phyloP scores from a whole-genome alignment of 1,140 invertebrate genomes.

The Phenacoccus solenopsis region DNA sequence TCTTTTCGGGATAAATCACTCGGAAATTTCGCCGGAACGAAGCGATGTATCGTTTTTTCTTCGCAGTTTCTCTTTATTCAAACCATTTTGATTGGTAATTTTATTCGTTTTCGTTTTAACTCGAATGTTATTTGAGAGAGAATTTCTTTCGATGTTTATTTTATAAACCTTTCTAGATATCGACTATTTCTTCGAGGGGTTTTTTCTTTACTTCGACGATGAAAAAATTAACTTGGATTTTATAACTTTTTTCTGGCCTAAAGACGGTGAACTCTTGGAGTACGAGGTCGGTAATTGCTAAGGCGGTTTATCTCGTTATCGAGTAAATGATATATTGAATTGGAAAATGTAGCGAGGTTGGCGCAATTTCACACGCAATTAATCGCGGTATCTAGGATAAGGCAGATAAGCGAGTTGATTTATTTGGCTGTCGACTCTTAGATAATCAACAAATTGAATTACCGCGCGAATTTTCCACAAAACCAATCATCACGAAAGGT shows the following conservation, averaged over 20 bases:
- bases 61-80: neutral
- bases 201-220: neutral
- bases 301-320: neutral
- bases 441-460: conserved; percentile 3
- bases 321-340: neutral
- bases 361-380: neutral
- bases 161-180: too few relatives aligned
- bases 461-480: neutral
- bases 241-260: neutral
- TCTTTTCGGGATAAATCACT: neutral
- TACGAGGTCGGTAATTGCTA: neutral
- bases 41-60: neutral
- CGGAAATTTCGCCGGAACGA: neutral
- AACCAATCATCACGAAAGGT: conserved; percentile 1
- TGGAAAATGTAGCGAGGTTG: neutral
- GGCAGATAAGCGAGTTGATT: neutral
- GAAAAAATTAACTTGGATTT: neutral
- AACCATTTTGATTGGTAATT: neutral
- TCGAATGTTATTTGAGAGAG: too few relatives aligned
- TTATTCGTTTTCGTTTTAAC: neutral
- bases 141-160: too few relatives aligned
- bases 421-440: neutral
- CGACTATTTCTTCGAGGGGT: neutral
- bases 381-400: neutral
- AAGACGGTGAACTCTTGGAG: too few relatives aligned